Evolutionary conservation across 2,797 vertebrate species (phyloP), one percentile per base, ranked within the genome.

Genomic region (Melanotaenia parkinsoni): DNA sequence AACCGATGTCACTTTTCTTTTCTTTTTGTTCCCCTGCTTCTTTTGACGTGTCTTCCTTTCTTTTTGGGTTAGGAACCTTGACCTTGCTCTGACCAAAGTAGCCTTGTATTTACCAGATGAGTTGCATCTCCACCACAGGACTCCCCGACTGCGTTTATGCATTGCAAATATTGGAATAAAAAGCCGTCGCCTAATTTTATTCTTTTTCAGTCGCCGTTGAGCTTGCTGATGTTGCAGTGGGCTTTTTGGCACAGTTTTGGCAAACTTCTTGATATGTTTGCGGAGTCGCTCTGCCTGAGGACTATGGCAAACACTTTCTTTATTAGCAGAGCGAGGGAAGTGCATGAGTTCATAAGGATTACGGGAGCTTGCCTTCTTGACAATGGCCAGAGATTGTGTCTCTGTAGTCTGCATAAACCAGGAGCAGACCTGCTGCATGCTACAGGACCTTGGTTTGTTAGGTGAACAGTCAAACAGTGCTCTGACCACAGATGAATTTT

Each of bases 361-460:
- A 68, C 95, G 95, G 74, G 96, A 95, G 88, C 96, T 98, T 68
- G 95, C 89, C 87, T 98, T 98, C 88, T 97, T 98, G 72, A 96
- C 96, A 67, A 99, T 95, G 58, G 95, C 94, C 53, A 99, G 92
- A 72, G 98, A 97, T 76, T 98, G 97, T 3, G 98, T 99, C 95
- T 99, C 98, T 60, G 98, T 99, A 82, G 97, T 98, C 93, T 99
- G 96, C 98, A 99, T 99, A 89, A 99, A 99, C 98, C 97, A 99
- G 57, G 95, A 94, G 89, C 95, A 93, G 72, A 99, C 94, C 75
- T 97, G 96, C 79, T 96, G 96, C 93, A 96, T 95, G 79, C 93
- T 94, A 90, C 94, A 98, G 73, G 97, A 96, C 86, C 91, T 70
- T 28, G 93, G 90, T 66, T 82, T 82, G 78, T 89, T 84, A 2